These are phyloP conservation scores for Pygoscelis antarcticus DNA, from an alignment of 2,113 vertebrate genomes.

Conservation along the genomic window DNA sequence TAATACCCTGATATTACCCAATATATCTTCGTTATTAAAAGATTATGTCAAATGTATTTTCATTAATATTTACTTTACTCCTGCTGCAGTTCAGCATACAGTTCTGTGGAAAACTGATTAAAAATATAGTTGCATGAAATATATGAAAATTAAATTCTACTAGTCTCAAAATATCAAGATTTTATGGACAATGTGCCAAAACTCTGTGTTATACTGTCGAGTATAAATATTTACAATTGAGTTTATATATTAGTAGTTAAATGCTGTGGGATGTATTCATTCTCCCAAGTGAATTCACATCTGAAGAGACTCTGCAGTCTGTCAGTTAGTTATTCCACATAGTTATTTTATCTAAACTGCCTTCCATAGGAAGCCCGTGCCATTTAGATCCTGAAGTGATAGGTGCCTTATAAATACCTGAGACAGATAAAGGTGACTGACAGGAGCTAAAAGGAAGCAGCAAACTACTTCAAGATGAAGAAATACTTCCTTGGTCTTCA, in stretches of 20 bases:
- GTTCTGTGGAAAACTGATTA: neutral
- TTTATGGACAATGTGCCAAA: neutral
- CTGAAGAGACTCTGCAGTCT: neutral
- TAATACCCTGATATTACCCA: neutral
- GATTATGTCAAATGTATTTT: neutral
- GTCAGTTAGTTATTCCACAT: neutral
- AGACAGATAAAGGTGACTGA: neutral
- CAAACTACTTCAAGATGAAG: neutral
- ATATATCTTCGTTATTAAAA: neutral
- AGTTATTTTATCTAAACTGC: neutral
- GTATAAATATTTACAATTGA: neutral
- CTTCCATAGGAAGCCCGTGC: neutral
- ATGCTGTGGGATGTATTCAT: neutral
- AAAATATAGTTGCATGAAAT: slow-evolving; percentile 5
- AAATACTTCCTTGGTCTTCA: neutral
- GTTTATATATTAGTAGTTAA: neutral
- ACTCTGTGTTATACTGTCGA: neutral
- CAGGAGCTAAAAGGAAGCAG: neutral
- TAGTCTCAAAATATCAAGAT: neutral
- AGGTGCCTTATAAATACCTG: neutral
- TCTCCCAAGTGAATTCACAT: neutral
- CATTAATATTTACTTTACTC: neutral
- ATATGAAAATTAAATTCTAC: neutral
- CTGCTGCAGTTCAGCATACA: neutral
- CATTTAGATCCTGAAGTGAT: neutral